These are phyloP conservation scores for Seira musarum DNA, from an alignment of 2,888 invertebrate genomes.

Conservation along the genomic window DNA sequence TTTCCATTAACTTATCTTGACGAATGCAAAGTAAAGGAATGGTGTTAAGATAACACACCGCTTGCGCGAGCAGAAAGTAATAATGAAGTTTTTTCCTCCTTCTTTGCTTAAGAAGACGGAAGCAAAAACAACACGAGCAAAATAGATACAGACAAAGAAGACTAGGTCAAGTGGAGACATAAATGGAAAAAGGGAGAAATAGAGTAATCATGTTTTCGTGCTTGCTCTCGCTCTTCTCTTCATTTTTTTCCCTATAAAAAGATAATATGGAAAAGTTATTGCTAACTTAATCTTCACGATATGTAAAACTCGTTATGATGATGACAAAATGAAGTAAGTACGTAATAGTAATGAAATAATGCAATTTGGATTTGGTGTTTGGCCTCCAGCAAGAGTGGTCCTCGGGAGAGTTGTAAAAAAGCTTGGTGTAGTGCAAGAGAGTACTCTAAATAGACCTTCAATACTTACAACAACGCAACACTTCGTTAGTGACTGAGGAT, in stretches of 20 bases:
- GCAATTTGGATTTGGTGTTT: background rate
- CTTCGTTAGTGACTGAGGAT: no score
- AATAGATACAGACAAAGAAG: background rate
- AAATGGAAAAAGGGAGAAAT: constrained; percentile 37
- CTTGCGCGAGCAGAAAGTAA: no score
- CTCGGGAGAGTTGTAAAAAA: background rate
- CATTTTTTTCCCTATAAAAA: background rate
- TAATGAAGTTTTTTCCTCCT: background rate
- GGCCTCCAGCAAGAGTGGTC: background rate
- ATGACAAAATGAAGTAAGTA: background rate
- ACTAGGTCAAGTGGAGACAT: constrained; percentile 23
- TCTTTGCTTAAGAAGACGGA: background rate
- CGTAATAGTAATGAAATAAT: background rate
- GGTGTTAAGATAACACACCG: no score
- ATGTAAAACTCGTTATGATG: constrained; percentile 27
- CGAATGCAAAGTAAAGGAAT: background rate
- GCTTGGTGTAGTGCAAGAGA: no score
- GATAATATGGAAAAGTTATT: no score
- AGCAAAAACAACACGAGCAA: no score
- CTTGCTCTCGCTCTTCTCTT: constrained; percentile 5
- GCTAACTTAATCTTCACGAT: constrained; percentile 16
- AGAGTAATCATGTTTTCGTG: constrained; percentile 13
- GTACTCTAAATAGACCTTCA: no score
- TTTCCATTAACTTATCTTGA: background rate
- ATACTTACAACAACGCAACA: no score